Percentiles rank a stretch among this genome's conserved stretches.
Conservation (phyloP, 1,140 invertebrate genomes). For the Eurytemora carolleeae region DNA sequence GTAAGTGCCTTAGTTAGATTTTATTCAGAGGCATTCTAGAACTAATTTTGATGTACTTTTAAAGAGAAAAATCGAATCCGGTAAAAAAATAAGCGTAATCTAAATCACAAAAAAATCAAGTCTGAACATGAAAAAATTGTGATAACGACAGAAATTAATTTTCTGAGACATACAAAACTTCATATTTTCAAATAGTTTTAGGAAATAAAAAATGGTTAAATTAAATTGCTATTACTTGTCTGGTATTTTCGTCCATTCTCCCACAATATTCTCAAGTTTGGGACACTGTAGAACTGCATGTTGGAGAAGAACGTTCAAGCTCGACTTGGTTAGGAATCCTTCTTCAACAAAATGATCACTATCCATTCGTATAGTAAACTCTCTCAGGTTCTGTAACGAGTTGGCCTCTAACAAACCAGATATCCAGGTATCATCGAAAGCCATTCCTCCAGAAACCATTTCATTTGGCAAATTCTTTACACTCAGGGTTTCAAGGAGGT, state of each 20-base stretch:
- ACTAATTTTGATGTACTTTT: background rate
- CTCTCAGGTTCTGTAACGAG: background rate
- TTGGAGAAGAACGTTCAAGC: background rate
- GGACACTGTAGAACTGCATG: background rate
- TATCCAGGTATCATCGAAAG: background rate
- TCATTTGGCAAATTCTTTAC: background rate
- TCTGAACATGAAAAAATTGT: background rate
- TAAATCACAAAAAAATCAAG: too few species aligned
- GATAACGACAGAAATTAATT: background rate
- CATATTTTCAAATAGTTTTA: background rate
- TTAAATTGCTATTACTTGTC: background rate
- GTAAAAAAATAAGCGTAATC: background rate
- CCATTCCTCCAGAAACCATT: background rate
- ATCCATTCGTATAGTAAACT: background rate
- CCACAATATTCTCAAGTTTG: background rate
- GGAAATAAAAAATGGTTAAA: background rate
- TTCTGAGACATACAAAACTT: background rate
- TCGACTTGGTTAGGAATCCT: background rate
- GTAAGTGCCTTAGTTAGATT: background rate
- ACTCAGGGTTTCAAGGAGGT: background rate
- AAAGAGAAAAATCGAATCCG: background rate
- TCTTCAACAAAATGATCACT: background rate
- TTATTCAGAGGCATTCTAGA: background rate
- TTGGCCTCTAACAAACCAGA: background rate
- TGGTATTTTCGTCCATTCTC: background rate